Conservation (phyloP, 2,888 invertebrate species). For the Drosophila macrospina region DNA sequence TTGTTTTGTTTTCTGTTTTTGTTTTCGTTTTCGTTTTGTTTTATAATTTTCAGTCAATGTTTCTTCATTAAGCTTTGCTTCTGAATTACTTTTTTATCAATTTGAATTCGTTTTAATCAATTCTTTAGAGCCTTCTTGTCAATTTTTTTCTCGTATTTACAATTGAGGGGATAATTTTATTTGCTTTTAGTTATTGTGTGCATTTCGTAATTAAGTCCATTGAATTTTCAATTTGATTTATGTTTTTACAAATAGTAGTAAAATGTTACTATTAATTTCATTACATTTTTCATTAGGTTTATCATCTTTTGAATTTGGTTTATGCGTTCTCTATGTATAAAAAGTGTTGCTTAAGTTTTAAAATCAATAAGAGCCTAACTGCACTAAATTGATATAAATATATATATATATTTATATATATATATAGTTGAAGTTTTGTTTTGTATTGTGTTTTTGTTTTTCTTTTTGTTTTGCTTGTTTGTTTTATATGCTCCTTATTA, state of each 20-base stretch:
- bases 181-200: slow-evolving; percentile 37
- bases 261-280: slow-evolving; percentile 37
- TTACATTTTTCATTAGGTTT: slow-evolving; percentile 19
- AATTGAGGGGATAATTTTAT: slow-evolving; percentile 44
- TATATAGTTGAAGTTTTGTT: slow-evolving; percentile 42
- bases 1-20: slow-evolving; percentile 32
- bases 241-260: slow-evolving; percentile 55
- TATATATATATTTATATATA: too few relatives aligned
- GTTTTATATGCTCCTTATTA: slow-evolving; percentile 73
- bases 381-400: slow-evolving; percentile 46
- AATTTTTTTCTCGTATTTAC: slow-evolving; percentile 46
- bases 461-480: slow-evolving; percentile 35
- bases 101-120: slow-evolving; percentile 45
- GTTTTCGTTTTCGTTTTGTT: slow-evolving; percentile 31
- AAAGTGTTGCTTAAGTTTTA: slow-evolving; percentile 69
- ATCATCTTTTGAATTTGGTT: slow-evolving; percentile 36
- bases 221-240: slow-evolving; percentile 34
- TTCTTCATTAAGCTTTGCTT: slow-evolving; percentile 79
- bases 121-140: slow-evolving; percentile 29
- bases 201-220: slow-evolving; percentile 32
- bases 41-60: slow-evolving; percentile 73
- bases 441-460: slow-evolving; percentile 15
- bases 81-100: slow-evolving; percentile 58
- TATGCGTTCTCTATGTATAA: slow-evolving; percentile 63
- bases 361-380: slow-evolving; percentile 67